Percentiles rank a stretch among this genome's conserved stretches.
Conservation (phyloP, 2,113 vertebrate species). For the Entelurus aequoreus region DNA sequence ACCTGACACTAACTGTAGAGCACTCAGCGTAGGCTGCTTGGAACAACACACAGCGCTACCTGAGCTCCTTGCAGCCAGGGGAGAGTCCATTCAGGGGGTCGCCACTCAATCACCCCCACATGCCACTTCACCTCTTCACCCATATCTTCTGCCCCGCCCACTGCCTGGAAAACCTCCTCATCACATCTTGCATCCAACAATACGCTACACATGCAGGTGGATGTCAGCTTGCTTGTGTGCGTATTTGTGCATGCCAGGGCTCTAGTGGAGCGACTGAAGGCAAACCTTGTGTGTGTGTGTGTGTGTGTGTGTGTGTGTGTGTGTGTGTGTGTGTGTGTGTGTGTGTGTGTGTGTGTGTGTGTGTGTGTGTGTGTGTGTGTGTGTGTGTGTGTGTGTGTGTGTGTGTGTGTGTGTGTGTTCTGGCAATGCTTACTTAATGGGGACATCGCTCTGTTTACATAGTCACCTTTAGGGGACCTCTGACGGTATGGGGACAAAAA, state of each 20-base stretch:
- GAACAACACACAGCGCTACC: slow-evolving; percentile 43
- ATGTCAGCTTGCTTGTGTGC: slow-evolving; percentile 6
- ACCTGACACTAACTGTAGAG: slow-evolving; percentile 65
- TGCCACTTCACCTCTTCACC: slow-evolving; percentile 11
- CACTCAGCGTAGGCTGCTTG: slow-evolving; percentile 53
- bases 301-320: neutral
- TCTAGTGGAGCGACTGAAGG: slow-evolving; percentile 24
- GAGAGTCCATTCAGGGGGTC: slow-evolving; percentile 31
- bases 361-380: slow-evolving; percentile 5
- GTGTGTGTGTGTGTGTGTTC: slow-evolving; percentile 8
- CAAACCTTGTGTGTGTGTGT: slow-evolving; percentile 31
- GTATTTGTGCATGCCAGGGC: slow-evolving; percentile 19
- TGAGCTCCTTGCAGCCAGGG: slow-evolving; percentile 44
- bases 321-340: slow-evolving; percentile 25
- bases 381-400: slow-evolving; percentile 10
- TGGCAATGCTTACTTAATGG: too few species aligned
- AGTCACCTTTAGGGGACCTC: too few species aligned
- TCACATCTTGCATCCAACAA: neutral
- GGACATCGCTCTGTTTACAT: too few species aligned
- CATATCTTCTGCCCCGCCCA: neutral
- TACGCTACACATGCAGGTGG: neutral
- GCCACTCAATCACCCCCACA: slow-evolving; percentile 16
- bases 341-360: neutral
- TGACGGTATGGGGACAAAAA: too few species aligned
- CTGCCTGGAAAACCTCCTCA: neutral